Base-by-base conservation (phyloP, 2,888 invertebrate species). In the Amphiduros pacificus region DNA sequence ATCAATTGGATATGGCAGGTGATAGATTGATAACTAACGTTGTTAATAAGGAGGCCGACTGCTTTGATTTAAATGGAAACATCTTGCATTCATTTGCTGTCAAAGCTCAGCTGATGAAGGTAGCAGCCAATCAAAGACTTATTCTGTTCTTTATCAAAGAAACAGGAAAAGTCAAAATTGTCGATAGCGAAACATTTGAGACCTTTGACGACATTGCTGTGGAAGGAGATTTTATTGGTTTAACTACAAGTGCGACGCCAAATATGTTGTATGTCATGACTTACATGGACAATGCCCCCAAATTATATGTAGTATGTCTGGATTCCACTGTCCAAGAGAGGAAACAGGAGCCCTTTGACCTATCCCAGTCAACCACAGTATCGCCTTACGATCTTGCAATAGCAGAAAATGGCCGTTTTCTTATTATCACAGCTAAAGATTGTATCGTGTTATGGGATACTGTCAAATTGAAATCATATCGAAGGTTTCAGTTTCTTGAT, bases 1-100 rank as follows among this genome's bases (percentile, higher is more conserved):
- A 67, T 70, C 60, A 64, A 55, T 40, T 58, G 27, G 49, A 5
- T 44, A 17, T 72, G 26, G 67, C 69, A 6, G 28, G 60, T 11
- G 62, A 69, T 24, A 56, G 31, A 20, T 41, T 73, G n/a, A 50
- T 71, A 17, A 62, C 66, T 27, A 57, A 55, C 24, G 17, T 26
- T 6, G 55, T 55, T 41, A 27, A 29, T 5, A 61, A 41, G 51
- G 56, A 55, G 4, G 20, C 48, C 20, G 55, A 51, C 40, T 27
- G 27, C 28, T 56, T 54, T 40, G 56, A 61, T 28, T 14, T 49
- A 22, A 49, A 31, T 22, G 61, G 61, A 40, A 56, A 50, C 11
- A 40, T n/a, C 20, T n/a, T 61, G n/a, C 28, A 36, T 28, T 3
- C 29, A 20, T 56, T 56, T 27, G 20, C 22, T 20, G 22, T 51